phyloP scores from a whole-genome alignment of 2,797 vertebrate genomes.

The Buceros bicornis region DNA sequence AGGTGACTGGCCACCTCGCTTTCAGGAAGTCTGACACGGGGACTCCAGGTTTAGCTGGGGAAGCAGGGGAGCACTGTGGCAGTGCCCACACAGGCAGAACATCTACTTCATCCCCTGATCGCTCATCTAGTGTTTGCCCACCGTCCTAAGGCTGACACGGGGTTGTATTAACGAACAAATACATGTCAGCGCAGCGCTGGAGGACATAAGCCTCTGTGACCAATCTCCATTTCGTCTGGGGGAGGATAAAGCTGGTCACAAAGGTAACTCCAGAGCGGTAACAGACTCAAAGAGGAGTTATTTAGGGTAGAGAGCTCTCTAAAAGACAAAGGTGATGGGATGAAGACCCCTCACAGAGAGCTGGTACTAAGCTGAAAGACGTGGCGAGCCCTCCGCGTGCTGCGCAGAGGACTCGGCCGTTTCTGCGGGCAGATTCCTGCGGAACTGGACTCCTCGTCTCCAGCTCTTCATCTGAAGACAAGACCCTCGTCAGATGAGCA shows the following conservation, averaged over 20 bases:
- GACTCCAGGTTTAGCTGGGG: neutral
- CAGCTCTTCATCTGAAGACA: neutral
- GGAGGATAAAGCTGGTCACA: neutral
- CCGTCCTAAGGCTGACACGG: neutral
- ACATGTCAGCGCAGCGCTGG: neutral
- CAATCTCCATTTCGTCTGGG: neutral
- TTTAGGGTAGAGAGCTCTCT: neutral
- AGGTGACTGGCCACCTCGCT: neutral
- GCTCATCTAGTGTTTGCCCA: neutral
- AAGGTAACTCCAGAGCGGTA: neutral
- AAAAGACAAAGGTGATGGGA: neutral
- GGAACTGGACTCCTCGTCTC: neutral
- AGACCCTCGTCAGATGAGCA: neutral
- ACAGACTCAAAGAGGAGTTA: neutral
- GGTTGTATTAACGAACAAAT: neutral
- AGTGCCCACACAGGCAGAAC: neutral
- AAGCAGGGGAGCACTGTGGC: neutral
- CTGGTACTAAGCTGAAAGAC: neutral
- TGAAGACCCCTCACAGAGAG: neutral
- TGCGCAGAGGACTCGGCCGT: neutral
- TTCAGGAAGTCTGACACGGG: neutral
- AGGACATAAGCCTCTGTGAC: neutral
- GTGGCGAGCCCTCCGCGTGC: neutral
- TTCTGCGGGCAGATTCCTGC: neutral
- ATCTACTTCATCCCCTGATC: neutral